Base-by-base conservation (phyloP, 2,888 invertebrate genomes). In the Hypomecis atomaria region DNA sequence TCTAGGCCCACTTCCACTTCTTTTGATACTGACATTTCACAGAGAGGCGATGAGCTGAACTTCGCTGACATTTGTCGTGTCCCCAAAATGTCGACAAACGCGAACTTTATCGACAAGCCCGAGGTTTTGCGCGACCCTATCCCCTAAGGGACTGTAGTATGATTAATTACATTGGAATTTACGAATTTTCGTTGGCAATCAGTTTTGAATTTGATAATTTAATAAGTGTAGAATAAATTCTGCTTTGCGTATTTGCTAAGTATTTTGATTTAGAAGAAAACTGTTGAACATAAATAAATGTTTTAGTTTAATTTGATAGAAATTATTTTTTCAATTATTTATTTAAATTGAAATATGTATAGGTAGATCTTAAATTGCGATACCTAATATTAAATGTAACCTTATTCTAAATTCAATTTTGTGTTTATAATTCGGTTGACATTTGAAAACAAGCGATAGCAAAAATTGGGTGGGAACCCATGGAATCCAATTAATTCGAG, bases 401-500 rank as follows among this genome's bases (percentile, higher is more conserved):
- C 44, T 49, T 44, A 13, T 5, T 40, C 9, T 10, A 11, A 36
- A 44, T 60, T 34, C 6, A 55, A 65, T 65, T 52, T 50, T 50
- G 62, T 62, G 53, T 59, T 48, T 62, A 52, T 64, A 61, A 71
- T 70, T 67, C 54, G 60, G 68, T 40, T 75, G 75, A 75, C 72
- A 74, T 76, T 76, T 72, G 67, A 72, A 75, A 81, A 78, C 75
- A 77, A 78, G 73, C 62, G 75, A 78, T 74, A 74, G 73, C 74
- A 74, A 79, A 80, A 82, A 83, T 81, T 79, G 80, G 77, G 74
- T 78, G 77, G 73, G 82, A 78, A 79, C 77, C 78, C 74, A 77
- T 81, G 78, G 82, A 86, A 88, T 79, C 83, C 84, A 88, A 88
- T 89, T 89, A 89, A 86, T 86, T 85, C 79, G 72, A 76, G 70